phyloP scores from a whole-genome alignment of 2,888 invertebrate genomes.

The Ormyrus pomaceus region DNA sequence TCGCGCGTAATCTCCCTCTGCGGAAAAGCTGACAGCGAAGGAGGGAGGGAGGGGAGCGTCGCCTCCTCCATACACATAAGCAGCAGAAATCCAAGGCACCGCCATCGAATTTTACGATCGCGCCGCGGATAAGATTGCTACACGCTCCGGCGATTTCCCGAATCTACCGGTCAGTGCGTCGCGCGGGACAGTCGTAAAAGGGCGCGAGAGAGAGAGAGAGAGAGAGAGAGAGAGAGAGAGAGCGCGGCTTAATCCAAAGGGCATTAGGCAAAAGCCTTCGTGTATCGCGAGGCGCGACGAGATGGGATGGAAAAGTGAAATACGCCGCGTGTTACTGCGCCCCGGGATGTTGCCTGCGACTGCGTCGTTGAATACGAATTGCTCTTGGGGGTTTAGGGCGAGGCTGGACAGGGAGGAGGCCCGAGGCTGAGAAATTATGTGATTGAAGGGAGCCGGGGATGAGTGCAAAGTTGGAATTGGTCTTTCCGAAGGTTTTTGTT shows the following conservation, averaged over 20 bases:
- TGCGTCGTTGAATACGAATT: conserved; percentile 14
- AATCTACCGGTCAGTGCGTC: conserved; percentile 15
- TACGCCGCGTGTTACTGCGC: conserved; percentile 15
- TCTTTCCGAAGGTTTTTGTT: too few species aligned
- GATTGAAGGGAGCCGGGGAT: background rate
- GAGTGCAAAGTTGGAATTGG: conserved; percentile 23
- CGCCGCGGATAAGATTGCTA: conserved; percentile 11
- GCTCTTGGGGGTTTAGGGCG: background rate
- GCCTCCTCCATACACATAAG: too few species aligned
- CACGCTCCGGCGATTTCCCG: conserved; percentile 20
- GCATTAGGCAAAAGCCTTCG: conserved; percentile 29
- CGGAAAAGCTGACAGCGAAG: background rate
- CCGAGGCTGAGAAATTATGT: too few species aligned
- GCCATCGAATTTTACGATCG: conserved; percentile 51
- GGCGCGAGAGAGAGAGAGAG: background rate
- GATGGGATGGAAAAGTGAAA: conserved; percentile 40
- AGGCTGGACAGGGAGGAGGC: background rate
- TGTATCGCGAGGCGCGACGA: background rate
- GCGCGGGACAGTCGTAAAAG: conserved; percentile 30
- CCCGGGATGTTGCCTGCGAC: background rate
- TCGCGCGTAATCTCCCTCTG: background rate
- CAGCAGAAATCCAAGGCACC: background rate
- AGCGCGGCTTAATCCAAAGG: conserved; percentile 15
- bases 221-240: background rate
- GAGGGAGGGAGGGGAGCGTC: background rate